Conservation (phyloP, 1,140 invertebrate genomes). For the Dysdera silvatica region DNA sequence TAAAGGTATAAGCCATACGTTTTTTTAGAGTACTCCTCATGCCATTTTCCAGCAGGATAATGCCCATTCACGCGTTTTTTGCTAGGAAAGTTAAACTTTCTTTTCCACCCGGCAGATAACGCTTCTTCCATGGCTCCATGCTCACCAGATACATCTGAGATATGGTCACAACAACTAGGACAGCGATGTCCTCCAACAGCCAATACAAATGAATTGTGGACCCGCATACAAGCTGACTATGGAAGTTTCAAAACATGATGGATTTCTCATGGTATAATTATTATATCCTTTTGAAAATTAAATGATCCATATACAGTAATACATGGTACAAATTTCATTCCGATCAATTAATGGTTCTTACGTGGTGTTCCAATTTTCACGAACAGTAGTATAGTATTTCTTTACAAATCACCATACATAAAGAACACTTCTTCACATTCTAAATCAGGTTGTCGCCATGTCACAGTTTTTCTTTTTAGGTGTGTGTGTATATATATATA, state of each 20-base stretch:
- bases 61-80: background rate
- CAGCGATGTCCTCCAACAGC: background rate
- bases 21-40: background rate
- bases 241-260: background rate
- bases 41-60: slow-evolving; percentile 12
- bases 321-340: background rate
- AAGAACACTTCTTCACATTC: no score
- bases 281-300: background rate
- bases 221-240: background rate
- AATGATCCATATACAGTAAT: background rate
- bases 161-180: background rate
- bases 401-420: no score
- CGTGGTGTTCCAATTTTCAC: background rate
- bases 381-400: background rate
- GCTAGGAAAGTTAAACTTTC: background rate
- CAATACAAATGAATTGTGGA: background rate
- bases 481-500: no score
- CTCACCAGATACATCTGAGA: background rate
- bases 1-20: slow-evolving; percentile 1
- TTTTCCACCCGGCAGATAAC: background rate
- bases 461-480: no score
- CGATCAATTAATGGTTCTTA: background rate
- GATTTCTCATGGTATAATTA: background rate
- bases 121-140: background rate
- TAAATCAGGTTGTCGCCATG: no score